Evolutionary conservation across 2,113 vertebrate species (phyloP), one percentile per base, ranked within the genome.

Genomic region (Pelusios castaneus): DNA sequence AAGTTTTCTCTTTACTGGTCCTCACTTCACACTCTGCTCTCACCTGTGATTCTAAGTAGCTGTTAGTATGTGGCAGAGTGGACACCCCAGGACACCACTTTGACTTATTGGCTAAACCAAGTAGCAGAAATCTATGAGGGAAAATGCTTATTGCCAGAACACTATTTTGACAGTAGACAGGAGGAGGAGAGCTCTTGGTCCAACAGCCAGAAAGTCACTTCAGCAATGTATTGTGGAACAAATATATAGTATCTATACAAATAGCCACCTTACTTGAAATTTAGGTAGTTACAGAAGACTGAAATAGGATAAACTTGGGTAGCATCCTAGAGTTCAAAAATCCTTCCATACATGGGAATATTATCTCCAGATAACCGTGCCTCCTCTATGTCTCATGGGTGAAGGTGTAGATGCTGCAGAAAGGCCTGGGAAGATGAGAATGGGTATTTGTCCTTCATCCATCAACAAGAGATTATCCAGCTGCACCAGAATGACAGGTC

Each of bases 381-480:
- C 14, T 63, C 87, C 56, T 90, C 89, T 58, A 10, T 58, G 25
- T 94, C 80, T 91, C 85, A 82, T 80, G 9, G 27, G 4, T 45
- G 93, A 89, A 22, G 52, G 6, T 77, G 90, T 95, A 96, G 7
- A 94, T 89, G 90, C 34, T 93, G 73, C 56, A 95, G 43, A 10
- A 54, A 93, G 45, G 84, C 87, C 41, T 82, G 81, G 92, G 85
- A 81, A 34, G 90, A 70, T 38, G 81, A 94, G 34, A 94, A 73
- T 43, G 89, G 63, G 89, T 24, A 89, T 81, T 88, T 91, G 47
- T 84, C 82, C 77, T 94, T 82, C 38, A 85, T 91, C 94, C 88
- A 93, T 77, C 31, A 89, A 56, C 29, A 96, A 96, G 93, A 93
- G 85, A 96, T 89, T 91, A 95, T 89, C 3, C 8, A n/a, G 51